Evolutionary conservation across 2,113 vertebrate species (phyloP).

Genomic region (Zosterops japonicus): DNA sequence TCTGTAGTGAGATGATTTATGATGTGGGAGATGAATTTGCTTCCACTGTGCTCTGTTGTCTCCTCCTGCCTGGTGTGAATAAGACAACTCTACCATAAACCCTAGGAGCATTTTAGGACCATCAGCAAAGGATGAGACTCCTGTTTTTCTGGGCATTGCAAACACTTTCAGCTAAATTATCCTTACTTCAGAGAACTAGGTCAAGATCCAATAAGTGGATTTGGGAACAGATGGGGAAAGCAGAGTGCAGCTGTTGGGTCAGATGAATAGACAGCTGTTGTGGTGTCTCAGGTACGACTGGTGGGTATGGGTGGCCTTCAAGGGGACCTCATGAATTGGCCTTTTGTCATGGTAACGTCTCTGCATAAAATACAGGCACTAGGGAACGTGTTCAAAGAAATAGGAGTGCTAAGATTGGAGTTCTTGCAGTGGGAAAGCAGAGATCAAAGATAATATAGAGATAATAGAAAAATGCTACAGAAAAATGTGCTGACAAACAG

Average conservation of each 20-base stretch:
- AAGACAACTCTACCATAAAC: not conserved
- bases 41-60: not conserved
- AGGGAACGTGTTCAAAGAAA: not conserved
- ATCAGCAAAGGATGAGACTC: accelerated
- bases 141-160: not conserved
- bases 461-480: not conserved
- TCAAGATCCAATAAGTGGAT: not conserved
- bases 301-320: not conserved
- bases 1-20: not conserved
- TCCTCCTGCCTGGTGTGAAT: not conserved
- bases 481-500: not conserved
- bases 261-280: not conserved
- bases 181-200: not conserved
- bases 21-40: not conserved
- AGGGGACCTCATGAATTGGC: not conserved
- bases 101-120: not conserved
- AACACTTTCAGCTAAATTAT: not conserved
- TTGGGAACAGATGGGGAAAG: constrained; percentile 25
- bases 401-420: not conserved
- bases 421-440: not conserved
- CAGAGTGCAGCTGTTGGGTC: not conserved
- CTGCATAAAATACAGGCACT: not conserved
- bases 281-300: accelerated
- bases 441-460: not conserved
- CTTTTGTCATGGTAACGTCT: not conserved